Evolutionary conservation across 2,888 invertebrate species (phyloP), one percentile per base, ranked within the genome.

Genomic region (Ornithoptera priamus): DNA sequence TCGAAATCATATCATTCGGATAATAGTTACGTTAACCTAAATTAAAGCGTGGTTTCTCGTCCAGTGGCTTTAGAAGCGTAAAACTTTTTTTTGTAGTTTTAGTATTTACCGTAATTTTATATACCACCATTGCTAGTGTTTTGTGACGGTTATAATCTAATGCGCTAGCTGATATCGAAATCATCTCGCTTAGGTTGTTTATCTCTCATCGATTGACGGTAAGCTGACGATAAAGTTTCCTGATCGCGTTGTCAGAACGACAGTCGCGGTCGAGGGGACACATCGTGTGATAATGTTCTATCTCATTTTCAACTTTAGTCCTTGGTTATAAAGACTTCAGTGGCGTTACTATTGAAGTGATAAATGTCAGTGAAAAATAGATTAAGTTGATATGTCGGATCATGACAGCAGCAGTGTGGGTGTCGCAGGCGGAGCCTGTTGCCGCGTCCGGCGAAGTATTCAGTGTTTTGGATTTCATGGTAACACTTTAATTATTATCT

Each of bases 381-480:
- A 81, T 66, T 58, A 50, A 63, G 63, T 30, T 50, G 82, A 80
- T 77, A 90, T 91, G 92, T 87, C 89, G 76, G 90, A 89, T 76
- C 83, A 86, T 76, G 92, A 92, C 83, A 85, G 80, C 78, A 86
- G 80, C 77, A 90, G 89, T 85, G 79, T 86, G 72, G 87, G 85
- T 77, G 85, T 86, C 75, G 83, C 80, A 72, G 81, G 74, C 71
- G 85, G 88, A 76, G 84, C 87, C 58, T 92, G 92, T 77, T 92
- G 92, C 77, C 90, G 90, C 80, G 86, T 88, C 85, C 91, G 92
- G 74, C 79, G 90, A 61, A 90, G 85, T 77, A 92, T 92, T 89
- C 91, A 90, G 85, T 92, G 92, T 80, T 92, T 92, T 75, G 91
- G 91, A 82, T 87, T 91, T 80, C 83, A 88, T 80, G 92, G 92